Conservation (phyloP, 2,797 vertebrate genomes). For the Anguilla pacifica region DNA sequence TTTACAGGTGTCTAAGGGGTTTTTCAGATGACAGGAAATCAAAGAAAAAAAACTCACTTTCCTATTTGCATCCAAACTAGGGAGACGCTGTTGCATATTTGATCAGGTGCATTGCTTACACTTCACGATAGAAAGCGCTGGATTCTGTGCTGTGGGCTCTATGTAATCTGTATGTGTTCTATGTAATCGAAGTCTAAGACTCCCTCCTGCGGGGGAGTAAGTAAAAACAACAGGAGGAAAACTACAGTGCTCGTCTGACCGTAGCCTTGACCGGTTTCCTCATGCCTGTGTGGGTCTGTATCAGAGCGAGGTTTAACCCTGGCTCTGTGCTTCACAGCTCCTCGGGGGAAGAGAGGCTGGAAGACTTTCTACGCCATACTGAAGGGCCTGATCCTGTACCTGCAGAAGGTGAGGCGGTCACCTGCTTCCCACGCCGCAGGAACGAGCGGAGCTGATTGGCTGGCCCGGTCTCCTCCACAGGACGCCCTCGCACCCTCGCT, state of each 20-base stretch:
- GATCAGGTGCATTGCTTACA: not conserved
- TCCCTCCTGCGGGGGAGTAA: not conserved
- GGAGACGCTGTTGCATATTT: not conserved
- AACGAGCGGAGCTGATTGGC: not conserved
- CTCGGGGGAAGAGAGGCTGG: constrained; percentile 91
- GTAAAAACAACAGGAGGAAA: not conserved
- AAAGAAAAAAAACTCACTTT: not conserved
- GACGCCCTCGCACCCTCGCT: not conserved
- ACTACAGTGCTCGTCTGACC: not conserved
- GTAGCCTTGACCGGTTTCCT: not conserved
- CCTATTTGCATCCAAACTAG: not conserved
- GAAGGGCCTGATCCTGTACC: constrained; percentile 94
- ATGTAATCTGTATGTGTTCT: not conserved
- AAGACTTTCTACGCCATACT: constrained; percentile 90
- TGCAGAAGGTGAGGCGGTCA: constrained; percentile 85
- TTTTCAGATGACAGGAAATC: too few relatives aligned
- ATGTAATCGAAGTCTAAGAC: not conserved
- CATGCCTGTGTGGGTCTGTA: not conserved
- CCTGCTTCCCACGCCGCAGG: not conserved
- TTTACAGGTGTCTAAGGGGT: too few relatives aligned
- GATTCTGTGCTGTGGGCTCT: not conserved
- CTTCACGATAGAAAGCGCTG: not conserved
- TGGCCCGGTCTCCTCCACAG: not conserved
- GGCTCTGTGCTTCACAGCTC: constrained; percentile 69
- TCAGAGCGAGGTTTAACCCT: not conserved